These are phyloP conservation scores for Picathartes gymnocephalus DNA, from an alignment of 2,113 vertebrate species.

Conservation along the genomic window DNA sequence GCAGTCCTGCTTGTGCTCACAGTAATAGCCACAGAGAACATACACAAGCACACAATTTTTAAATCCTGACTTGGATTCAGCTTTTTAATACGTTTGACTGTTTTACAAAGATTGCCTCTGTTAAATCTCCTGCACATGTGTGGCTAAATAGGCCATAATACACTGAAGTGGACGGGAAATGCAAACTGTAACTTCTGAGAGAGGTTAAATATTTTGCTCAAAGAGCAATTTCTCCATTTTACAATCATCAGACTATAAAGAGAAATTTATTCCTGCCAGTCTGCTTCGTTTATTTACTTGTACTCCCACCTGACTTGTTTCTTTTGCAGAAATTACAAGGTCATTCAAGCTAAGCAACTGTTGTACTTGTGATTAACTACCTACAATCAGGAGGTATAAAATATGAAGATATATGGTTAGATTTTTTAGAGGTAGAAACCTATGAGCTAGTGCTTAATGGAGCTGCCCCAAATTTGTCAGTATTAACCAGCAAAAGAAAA, in stretches of 20 bases:
- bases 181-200: background rate
- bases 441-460: conserved; percentile 22
- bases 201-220: background rate
- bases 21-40: background rate
- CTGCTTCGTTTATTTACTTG: background rate
- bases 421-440: conserved; percentile 45
- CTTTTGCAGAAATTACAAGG: background rate
- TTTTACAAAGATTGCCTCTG: background rate
- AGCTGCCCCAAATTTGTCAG: background rate
- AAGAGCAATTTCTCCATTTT: conserved; percentile 1
- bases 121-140: background rate
- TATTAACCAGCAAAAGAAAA: background rate
- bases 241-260: background rate
- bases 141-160: background rate
- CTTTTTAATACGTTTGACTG: background rate
- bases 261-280: conserved; percentile 17
- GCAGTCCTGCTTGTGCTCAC: background rate
- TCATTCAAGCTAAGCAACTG: conserved; percentile 20
- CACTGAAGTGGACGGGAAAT: background rate
- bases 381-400: conserved; percentile 6
- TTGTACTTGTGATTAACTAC: conserved; percentile 29
- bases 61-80: background rate
- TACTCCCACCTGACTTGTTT: conserved; percentile 2
- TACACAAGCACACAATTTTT: background rate
- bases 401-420: conserved; percentile 41